These are phyloP conservation scores for Bradypus variegatus DNA, from an alignment of 2,797 vertebrate genomes.

Conservation along the genomic window DNA sequence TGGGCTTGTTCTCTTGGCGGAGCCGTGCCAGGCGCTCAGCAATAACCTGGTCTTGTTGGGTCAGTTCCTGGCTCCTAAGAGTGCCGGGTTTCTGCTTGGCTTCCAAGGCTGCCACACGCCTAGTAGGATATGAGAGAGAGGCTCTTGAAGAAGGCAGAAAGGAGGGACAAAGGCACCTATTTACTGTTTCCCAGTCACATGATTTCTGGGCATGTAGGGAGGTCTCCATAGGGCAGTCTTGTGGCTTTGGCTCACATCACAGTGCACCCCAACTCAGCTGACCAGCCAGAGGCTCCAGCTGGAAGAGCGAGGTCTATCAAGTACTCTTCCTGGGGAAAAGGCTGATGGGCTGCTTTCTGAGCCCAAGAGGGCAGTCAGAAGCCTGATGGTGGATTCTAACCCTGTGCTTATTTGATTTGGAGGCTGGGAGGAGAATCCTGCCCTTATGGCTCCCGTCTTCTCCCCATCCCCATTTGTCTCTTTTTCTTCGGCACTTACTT, in stretches of 20 bases:
- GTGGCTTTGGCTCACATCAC: not conserved
- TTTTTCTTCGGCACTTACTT: slow-evolving; percentile 80
- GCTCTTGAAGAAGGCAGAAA: slow-evolving; percentile 34
- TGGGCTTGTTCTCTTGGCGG: slow-evolving; percentile 85
- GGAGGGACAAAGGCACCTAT: not conserved
- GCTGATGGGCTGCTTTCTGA: slow-evolving; percentile 5
- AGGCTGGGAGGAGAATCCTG: not conserved
- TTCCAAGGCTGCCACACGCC: slow-evolving; percentile 90
- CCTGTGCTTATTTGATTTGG: not conserved
- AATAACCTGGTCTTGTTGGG: slow-evolving; percentile 86
- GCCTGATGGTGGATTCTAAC: not conserved
- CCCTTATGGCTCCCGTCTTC: not conserved
- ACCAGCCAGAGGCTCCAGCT: not conserved
- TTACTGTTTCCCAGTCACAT: not conserved
- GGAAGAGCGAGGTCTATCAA: not conserved
- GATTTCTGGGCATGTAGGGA: not conserved
- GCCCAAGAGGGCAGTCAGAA: not conserved
- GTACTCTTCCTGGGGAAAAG: not conserved
- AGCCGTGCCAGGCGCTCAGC: slow-evolving; percentile 89
- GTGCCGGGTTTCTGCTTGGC: slow-evolving; percentile 79
- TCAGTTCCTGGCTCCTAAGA: slow-evolving; percentile 72
- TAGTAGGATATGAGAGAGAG: slow-evolving; percentile 61
- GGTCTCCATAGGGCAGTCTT: not conserved
- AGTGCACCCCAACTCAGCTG: not conserved
- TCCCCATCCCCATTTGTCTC: not conserved